Percentiles rank a stretch among this genome's conserved stretches.
Evolutionary conservation across 2,113 vertebrate genomes (phyloP).

Genomic region (Semnornis frantzii): DNA sequence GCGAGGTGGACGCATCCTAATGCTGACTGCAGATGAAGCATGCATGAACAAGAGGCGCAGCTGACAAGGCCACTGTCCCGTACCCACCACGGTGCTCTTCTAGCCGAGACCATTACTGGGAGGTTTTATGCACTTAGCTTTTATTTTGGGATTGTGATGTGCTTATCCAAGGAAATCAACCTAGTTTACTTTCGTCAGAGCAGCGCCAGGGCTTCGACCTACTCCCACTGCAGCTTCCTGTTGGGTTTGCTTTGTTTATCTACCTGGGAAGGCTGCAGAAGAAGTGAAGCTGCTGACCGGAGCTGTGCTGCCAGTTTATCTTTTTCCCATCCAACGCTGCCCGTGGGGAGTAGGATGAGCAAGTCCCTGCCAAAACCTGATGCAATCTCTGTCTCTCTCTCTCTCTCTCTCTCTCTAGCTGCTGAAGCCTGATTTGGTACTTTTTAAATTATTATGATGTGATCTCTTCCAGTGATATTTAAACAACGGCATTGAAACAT

Average conservation of each 20-base stretch:
- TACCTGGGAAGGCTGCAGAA: slow-evolving; percentile 77
- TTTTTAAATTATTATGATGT: slow-evolving; percentile 31
- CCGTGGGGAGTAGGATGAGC: slow-evolving; percentile 64
- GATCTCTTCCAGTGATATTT: slow-evolving; percentile 67
- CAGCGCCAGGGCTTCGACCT: slow-evolving; percentile 80
- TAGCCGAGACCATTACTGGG: slow-evolving; percentile 15
- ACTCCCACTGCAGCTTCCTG: slow-evolving; percentile 71
- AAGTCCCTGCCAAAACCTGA: slow-evolving; percentile 72
- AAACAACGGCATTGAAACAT: slow-evolving; percentile 59
- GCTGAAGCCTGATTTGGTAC: slow-evolving; percentile 76
- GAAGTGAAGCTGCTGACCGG: slow-evolving; percentile 79
- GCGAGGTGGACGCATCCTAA: slow-evolving; percentile 89
- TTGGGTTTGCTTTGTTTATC: slow-evolving; percentile 66
- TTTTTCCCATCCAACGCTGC: slow-evolving; percentile 72
- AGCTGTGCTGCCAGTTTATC: slow-evolving; percentile 77
- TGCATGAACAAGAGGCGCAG: slow-evolving; percentile 25
- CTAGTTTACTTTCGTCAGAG: slow-evolving; percentile 77
- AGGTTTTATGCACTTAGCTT: slow-evolving; percentile 54
- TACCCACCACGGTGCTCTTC: slow-evolving; percentile 49
- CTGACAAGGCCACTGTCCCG: slow-evolving; percentile 38
- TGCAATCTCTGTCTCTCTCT: slow-evolving; percentile 32
- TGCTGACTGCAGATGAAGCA: slow-evolving; percentile 47
- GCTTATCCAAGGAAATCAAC: slow-evolving; percentile 67
- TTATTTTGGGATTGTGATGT: slow-evolving; percentile 56
- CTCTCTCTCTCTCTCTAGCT: slow-evolving; percentile 64